Evolutionary conservation across 2,113 vertebrate genomes (phyloP), one percentile per base, ranked within the genome.

Genomic region (Cyrtonyx montezumae): DNA sequence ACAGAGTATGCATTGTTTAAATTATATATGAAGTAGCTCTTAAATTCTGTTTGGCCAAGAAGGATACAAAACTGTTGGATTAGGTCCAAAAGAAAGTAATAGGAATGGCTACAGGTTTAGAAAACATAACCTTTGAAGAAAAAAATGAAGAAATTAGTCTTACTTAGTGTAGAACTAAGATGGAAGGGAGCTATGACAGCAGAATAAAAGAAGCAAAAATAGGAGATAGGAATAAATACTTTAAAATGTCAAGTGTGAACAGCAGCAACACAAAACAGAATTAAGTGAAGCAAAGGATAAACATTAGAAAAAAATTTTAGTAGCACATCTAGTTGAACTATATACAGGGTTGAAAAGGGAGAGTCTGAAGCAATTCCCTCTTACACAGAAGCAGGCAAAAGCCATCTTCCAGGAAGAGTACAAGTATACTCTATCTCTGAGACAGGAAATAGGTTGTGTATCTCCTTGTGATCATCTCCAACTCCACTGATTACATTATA

Each of bases 121-220:
- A 88, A 94, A 92, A 87, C 7, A 73, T 62, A 86, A 86, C 34
- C 46, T 68, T 43, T 71, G 28, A 86, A 71, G 46, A 93, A 90
- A 96, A 93, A 93, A 92, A 37, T 63, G 84, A 78, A 75, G 43
- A 61, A 87, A 75, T 91, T 87, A 75, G 14, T 5, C 22, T 75
- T 94, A 91, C 95, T 95, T 95, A 93, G 93, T 95, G 87, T 96
- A 84, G 16, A 88, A 16, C 8, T 91, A 22, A 63, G 61, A 58
- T 22, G 61, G 59, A 91, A 91, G 67, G 45, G 7, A 85, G 11
- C 22, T 83, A 71, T 32, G 56, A 86, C 49, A 95, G 51, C 25
- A 92, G 34, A 46, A 37, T 71, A 40, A 55, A 36, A 88, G 48
- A 78, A 11, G 66, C 88, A 84, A 94, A 95, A 93, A 89, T 3